Conservation (phyloP, 2,888 invertebrate species). For the Epinotia ramella region DNA sequence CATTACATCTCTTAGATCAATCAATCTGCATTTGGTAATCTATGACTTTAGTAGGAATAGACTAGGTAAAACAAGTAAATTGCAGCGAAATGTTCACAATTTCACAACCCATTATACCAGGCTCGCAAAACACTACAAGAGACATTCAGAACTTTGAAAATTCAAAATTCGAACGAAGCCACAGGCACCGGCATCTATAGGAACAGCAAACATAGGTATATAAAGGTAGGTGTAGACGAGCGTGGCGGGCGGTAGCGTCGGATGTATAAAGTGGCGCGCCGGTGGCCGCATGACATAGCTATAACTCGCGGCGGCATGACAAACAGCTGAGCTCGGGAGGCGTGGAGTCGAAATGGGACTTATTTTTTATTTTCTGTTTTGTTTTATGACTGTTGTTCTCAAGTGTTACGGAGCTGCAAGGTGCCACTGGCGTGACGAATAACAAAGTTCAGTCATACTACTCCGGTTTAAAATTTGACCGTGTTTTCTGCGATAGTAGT, state of each 20-base stretch:
- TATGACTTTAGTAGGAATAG: too few species aligned
- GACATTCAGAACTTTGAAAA: conserved; percentile 35
- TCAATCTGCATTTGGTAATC: too few species aligned
- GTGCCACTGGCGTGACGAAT: too few species aligned
- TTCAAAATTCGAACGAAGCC: conserved; percentile 43
- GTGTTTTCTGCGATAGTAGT: background rate
- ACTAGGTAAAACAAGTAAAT: background rate
- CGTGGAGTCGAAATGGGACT: conserved; percentile 62
- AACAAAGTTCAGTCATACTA: background rate
- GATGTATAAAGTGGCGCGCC: conserved; percentile 85
- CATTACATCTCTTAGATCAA: too few species aligned
- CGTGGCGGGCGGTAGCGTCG: conserved; percentile 79
- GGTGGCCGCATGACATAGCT: conserved; percentile 85
- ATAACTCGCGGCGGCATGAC: conserved; percentile 83
- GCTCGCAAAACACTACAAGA: conserved; percentile 32
- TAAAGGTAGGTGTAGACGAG: conserved; percentile 50
- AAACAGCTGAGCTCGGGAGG: conserved; percentile 69
- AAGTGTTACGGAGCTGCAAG: background rate
- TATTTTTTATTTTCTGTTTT: conserved; percentile 47
- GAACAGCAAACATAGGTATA: conserved; percentile 41
- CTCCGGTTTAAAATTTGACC: background rate
- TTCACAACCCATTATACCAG: conserved; percentile 28
- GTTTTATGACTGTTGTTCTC: conserved; percentile 42
- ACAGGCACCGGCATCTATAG: conserved; percentile 39
- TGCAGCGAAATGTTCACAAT: background rate